Conservation (phyloP, 2,797 vertebrate species). For the Anas capensis region DNA sequence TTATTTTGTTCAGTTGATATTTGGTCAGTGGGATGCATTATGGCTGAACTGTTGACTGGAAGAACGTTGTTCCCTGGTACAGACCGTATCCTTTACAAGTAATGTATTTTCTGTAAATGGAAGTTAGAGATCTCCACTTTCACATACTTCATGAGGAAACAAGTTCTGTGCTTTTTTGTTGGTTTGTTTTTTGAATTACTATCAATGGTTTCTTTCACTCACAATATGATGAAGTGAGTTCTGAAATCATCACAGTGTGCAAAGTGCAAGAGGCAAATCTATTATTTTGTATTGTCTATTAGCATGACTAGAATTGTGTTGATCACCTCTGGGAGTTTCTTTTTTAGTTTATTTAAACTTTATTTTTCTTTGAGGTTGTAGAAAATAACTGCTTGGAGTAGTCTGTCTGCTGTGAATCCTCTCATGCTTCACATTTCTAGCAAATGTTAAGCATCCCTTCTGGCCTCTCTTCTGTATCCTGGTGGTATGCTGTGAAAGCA, state of each 20-base stretch:
- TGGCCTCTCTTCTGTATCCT: neutral
- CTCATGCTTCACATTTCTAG: neutral
- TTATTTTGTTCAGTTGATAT: slow-evolving; percentile 91
- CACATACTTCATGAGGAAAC: neutral
- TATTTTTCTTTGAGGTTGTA: neutral
- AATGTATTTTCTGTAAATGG: neutral
- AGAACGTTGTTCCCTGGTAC: slow-evolving; percentile 96
- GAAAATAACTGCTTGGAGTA: neutral
- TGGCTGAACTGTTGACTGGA: slow-evolving; percentile 98
- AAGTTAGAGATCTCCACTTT: neutral
- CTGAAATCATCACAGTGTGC: neutral
- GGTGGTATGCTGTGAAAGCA: neutral
- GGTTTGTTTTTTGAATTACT: neutral
- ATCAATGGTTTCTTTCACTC: neutral
- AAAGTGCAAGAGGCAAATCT: neutral
- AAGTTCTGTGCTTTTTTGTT: neutral
- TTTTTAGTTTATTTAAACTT: slow-evolving; percentile 6
- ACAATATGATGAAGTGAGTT: neutral
- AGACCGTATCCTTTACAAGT: slow-evolving; percentile 95
- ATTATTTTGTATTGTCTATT: neutral
- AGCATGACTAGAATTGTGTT: neutral
- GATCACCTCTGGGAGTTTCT: neutral
- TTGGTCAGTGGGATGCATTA: slow-evolving; percentile 99
- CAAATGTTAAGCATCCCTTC: neutral
- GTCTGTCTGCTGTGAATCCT: slow-evolving; percentile 13